These are phyloP conservation scores for Limonius californicus DNA, from an alignment of 1,140 invertebrate genomes.

Conservation along the genomic window DNA sequence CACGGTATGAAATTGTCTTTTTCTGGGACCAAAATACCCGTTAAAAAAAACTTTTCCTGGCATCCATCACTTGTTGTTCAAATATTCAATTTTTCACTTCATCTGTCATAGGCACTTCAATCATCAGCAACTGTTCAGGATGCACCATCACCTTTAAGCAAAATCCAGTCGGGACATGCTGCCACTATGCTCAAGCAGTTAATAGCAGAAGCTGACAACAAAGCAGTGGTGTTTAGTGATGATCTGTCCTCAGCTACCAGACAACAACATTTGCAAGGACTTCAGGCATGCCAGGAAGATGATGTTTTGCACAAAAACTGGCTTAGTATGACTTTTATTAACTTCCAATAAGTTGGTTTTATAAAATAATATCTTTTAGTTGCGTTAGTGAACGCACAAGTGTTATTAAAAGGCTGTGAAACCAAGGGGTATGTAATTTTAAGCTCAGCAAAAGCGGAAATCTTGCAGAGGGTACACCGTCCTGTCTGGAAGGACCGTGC, in stretches of 20 bases:
- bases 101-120: conserved; percentile 36
- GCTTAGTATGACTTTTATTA: conserved; percentile 65
- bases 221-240: conserved; percentile 89
- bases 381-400: conserved; percentile 93
- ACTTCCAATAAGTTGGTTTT: background rate
- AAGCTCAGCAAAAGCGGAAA: conserved; percentile 92
- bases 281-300: conserved; percentile 81
- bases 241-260: conserved; percentile 73
- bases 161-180: conserved; percentile 42
- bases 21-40: background rate
- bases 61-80: background rate
- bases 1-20: too few relatives aligned
- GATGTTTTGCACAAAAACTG: conserved; percentile 90
- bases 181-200: conserved; percentile 85
- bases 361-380: conserved; percentile 71
- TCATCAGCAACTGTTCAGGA: conserved; percentile 44
- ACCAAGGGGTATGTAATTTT: conserved; percentile 95
- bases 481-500: conserved; percentile 88
- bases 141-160: conserved; percentile 54
- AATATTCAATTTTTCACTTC: conserved; percentile 10
- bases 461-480: conserved; percentile 84
- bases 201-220: conserved; percentile 92
- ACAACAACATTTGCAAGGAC: conserved; percentile 76
- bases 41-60: background rate
- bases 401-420: conserved; percentile 92